Base-by-base conservation (phyloP, 1,140 invertebrate genomes). In the Drosophila repleta region DNA sequence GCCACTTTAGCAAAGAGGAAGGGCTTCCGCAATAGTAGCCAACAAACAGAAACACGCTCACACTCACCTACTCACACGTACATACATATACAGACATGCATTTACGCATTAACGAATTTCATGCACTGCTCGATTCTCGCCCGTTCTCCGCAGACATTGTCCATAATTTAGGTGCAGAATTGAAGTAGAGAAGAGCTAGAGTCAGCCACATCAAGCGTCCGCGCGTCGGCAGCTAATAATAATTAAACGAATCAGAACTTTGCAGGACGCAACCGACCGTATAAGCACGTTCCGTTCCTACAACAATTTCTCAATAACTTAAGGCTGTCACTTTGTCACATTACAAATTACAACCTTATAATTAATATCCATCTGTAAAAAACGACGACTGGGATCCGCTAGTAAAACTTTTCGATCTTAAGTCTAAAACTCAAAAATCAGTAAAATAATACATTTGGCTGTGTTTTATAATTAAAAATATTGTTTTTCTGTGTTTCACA, bases 151-250 rank as follows among this genome's bases (percentile, higher is more conserved):
- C 53, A 60, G 61, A 58, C 65, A 62, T 62, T 70, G 70, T 63
- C 64, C 65, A 75, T 78, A 79, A 79, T 79, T 78, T 78, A 74
- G 61, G 46, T 48, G 41, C 26, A 21, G 18, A 10, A 10, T 13
- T 35, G 21, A 32, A 21, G 41, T 49, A 62, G 37, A 32, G 35
- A 35, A 49, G 37, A 49, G 64, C 64, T 76, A 67, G 67, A 76
- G 56, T 58, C 37, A 51, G 55, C 48, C 61, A 62, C 51, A 64
- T 76, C 39, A 10, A 56, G 52, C 37, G 26, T 57, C 21, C 56
- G 61, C 56, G 43, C 10, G 32, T 13, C 32, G 0, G 4, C 29
- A 29, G 24, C 24, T 51, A 8, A 51, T 8, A 29, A 15, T 15
- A 41, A 17, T 15, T 15, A 17, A 15, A 41, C 4, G 1, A 41